Conservation (phyloP, 2,113 vertebrate species). For the Neoarius graeffei region DNA sequence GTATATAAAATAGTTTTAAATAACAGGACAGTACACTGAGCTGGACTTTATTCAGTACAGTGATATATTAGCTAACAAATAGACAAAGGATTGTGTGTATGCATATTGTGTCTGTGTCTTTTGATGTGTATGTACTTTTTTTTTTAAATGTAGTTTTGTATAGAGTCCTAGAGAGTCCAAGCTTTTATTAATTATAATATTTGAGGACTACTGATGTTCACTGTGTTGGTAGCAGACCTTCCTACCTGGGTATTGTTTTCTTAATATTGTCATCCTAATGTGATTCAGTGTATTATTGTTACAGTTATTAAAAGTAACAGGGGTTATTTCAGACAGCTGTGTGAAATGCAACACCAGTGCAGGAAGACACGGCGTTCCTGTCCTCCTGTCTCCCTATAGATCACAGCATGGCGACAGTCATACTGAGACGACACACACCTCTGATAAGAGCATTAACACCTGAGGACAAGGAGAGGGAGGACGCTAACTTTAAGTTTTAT, state of each 20-base stretch:
- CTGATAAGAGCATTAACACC: conserved; percentile 1
- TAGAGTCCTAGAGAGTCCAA: not conserved
- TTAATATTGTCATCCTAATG: conserved; percentile 49
- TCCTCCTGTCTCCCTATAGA: conserved; percentile 16
- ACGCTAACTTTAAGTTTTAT: conserved; percentile 6
- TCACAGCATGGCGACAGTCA: not conserved
- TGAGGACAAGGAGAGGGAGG: conserved; percentile 12
- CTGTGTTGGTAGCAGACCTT: not conserved
- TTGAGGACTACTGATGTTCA: not conserved
- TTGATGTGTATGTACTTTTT: not conserved
- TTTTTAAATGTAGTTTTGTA: not conserved
- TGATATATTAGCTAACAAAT: not conserved
- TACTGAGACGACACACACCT: conserved; percentile 5
- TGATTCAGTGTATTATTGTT: conserved; percentile 52
- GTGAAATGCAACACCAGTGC: conserved; percentile 65
- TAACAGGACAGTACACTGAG: not conserved
- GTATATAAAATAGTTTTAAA: not conserved
- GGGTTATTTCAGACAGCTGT: conserved; percentile 56
- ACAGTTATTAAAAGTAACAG: conserved; percentile 68
- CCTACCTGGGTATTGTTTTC: conserved; percentile 40
- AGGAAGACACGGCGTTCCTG: conserved; percentile 38
- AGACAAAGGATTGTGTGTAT: not conserved
- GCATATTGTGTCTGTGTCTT: not conserved
- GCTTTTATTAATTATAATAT: not conserved
- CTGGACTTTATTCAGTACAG: not conserved